Conservation (phyloP, 2,113 vertebrate species). For the Malurus melanocephalus region DNA sequence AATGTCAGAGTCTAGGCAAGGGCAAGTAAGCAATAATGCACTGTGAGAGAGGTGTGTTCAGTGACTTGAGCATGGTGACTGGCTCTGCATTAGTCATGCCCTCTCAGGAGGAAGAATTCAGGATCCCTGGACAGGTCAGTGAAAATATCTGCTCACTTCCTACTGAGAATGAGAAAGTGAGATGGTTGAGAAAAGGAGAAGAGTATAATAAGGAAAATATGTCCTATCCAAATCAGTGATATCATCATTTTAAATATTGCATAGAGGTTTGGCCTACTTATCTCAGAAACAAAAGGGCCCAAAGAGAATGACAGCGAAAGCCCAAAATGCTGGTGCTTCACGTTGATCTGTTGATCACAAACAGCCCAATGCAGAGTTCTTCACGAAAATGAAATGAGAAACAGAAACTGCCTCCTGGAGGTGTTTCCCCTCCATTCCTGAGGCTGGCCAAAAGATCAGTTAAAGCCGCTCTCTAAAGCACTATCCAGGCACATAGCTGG, state of each 20-base stretch:
- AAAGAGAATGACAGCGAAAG: not conserved
- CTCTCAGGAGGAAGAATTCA: not conserved
- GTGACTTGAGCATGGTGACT: not conserved
- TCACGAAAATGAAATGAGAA: not conserved
- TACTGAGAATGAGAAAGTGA: not conserved
- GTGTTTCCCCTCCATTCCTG: not conserved
- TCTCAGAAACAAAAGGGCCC: not conserved
- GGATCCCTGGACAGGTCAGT: not conserved
- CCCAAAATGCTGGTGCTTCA: not conserved
- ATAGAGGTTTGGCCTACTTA: not conserved
- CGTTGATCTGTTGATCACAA: not conserved
- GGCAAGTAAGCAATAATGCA: not conserved
- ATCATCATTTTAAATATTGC: not conserved
- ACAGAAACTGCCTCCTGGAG: not conserved
- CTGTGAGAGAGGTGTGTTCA: not conserved
- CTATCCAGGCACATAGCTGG: not conserved
- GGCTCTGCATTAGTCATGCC: not conserved
- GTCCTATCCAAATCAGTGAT: not conserved
- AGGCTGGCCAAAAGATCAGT: not conserved
- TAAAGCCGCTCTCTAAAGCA: not conserved
- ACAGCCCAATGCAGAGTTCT: not conserved
- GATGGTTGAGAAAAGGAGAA: not conserved
- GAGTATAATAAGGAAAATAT: not conserved
- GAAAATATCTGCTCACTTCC: not conserved
- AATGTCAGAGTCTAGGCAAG: not conserved